A percentile compares a stretch with the other conserved stretches of the same genome.
Evolutionary conservation across 2,797 vertebrate species (phyloP).

Genomic region (Paguma larvata): DNA sequence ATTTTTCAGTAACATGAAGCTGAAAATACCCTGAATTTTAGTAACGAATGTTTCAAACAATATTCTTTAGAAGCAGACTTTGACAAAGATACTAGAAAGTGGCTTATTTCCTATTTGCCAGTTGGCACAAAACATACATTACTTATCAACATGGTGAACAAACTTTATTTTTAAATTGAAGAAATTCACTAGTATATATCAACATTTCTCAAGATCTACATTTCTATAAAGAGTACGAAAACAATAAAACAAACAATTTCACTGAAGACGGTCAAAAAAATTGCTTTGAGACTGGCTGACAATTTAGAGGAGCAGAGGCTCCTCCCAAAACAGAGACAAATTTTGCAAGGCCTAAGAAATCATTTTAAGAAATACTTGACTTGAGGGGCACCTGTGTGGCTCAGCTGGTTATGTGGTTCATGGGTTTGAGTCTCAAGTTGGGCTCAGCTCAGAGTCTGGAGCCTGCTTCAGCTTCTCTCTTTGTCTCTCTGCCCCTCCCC

Average conservation of each 20-base stretch:
- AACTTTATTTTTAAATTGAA: not conserved
- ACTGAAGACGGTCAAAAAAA: not conserved
- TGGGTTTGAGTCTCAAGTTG: too few relatives aligned
- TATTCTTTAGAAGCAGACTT: not conserved
- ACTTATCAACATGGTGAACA: not conserved
- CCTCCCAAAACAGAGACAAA: not conserved
- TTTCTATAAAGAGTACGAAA: not conserved
- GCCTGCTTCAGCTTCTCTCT: too few relatives aligned
- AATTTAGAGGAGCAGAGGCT: not conserved
- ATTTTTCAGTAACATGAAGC: not conserved
- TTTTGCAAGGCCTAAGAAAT: not conserved
- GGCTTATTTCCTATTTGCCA: not conserved
- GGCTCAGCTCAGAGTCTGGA: too few relatives aligned
- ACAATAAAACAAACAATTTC: not conserved
- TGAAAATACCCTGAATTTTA: constrained; percentile 17
- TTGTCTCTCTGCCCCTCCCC: too few relatives aligned
- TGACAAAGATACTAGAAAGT: not conserved
- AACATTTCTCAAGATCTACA: not conserved
- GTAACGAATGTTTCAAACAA: not conserved
- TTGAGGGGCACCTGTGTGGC: not conserved
- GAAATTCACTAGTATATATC: not conserved
- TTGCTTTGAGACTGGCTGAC: not conserved
- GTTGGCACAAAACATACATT: not conserved
- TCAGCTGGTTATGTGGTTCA: too few relatives aligned
- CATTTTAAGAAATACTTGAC: not conserved